These are phyloP conservation scores for Zele albiditarsus DNA, from an alignment of 2,888 invertebrate species.

Conservation along the genomic window DNA sequence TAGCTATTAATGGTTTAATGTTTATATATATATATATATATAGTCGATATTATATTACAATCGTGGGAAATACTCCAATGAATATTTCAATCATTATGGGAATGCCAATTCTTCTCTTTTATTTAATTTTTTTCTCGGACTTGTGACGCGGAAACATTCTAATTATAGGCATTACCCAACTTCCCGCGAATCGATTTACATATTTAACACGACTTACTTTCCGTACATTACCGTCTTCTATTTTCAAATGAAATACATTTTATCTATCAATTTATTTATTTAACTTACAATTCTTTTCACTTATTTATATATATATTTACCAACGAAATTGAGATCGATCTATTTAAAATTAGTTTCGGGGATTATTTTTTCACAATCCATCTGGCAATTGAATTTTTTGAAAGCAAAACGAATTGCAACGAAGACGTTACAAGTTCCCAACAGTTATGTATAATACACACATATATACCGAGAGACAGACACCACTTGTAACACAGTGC, in stretches of 20 bases:
- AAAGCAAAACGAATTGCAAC: conserved; percentile 51
- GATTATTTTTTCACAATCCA: conserved; percentile 10
- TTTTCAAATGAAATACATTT: neutral
- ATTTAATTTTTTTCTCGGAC: conserved; percentile 4
- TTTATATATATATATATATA: neutral
- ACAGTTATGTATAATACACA: conserved; percentile 35
- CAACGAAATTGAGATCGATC: neutral
- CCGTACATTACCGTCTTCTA: neutral
- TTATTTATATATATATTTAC: neutral
- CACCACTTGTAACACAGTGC: conserved; percentile 1
- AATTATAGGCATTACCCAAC: conserved; percentile 40
- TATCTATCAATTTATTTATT: neutral
- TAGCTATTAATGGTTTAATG: neutral
- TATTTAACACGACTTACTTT: conserved; percentile 18
- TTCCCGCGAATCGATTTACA: conserved; percentile 38
- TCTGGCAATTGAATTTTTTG: conserved; percentile 36
- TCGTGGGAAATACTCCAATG: conserved; percentile 30
- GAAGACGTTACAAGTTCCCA: conserved; percentile 48
- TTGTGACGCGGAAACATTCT: conserved; percentile 35
- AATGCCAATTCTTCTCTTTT: conserved; percentile 29
- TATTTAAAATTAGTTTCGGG: conserved; percentile 11
- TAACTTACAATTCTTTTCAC: neutral
- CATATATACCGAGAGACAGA: conserved; percentile 26
- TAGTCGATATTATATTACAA: neutral
- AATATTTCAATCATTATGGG: conserved; percentile 37